A percentile compares a stretch with the other conserved stretches of the same genome.
Evolutionary conservation across 2,888 invertebrate genomes (phyloP).

Genomic region (Meta bourneti): DNA sequence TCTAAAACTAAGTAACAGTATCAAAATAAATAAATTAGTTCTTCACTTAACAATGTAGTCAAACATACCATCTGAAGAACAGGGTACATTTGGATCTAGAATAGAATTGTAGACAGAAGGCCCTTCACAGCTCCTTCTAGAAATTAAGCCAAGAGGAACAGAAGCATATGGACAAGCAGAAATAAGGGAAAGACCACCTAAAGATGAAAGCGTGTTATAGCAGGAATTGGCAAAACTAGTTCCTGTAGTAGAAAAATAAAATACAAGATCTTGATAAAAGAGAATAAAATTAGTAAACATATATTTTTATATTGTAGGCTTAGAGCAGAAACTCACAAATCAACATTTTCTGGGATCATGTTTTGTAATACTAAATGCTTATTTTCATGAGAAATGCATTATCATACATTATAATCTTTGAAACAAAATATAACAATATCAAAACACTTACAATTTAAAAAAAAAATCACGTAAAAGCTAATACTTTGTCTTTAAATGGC

Average conservation of each 20-base stretch:
- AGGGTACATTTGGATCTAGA: constrained; percentile 6
- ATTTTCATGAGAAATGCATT: too few relatives aligned
- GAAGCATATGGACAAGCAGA: constrained; percentile 41
- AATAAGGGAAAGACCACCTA: constrained; percentile 60
- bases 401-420: too few relatives aligned
- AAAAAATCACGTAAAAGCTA: too few relatives aligned
- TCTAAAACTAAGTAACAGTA: neutral
- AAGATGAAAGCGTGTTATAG: constrained; percentile 75
- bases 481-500: too few relatives aligned
- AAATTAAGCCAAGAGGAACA: constrained; percentile 13
- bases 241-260: constrained; percentile 18
- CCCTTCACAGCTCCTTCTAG: constrained; percentile 40
- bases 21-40: neutral
- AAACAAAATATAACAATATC: too few relatives aligned
- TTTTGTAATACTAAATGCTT: too few relatives aligned
- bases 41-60: too few relatives aligned
- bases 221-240: constrained; percentile 42
- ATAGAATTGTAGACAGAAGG: neutral
- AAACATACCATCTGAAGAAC: constrained; percentile 46
- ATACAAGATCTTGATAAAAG: neutral
- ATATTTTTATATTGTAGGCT: too few relatives aligned
- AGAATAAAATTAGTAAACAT: neutral
- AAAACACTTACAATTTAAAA: too few relatives aligned
- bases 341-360: too few relatives aligned
- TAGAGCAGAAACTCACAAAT: too few relatives aligned